Conservation (phyloP, 2,888 invertebrate genomes). For the Calameuta pallipes region DNA sequence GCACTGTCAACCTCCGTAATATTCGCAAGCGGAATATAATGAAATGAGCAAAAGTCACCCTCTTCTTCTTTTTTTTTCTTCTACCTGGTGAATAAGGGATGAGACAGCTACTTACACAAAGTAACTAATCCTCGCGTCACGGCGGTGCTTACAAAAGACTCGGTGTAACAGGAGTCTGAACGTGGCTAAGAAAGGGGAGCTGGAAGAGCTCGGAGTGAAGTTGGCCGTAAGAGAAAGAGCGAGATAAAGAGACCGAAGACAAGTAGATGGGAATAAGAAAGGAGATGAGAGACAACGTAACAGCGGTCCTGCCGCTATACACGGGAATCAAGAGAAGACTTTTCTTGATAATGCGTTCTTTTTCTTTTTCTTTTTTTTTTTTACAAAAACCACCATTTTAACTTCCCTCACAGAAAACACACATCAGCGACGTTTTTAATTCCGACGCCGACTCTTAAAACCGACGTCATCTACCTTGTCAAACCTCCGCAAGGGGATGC, state of each 20-base stretch:
- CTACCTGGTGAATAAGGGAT: slow-evolving; percentile 49
- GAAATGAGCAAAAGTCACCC: slow-evolving; percentile 48
- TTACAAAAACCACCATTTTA: background rate
- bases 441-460: slow-evolving; percentile 10
- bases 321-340: background rate
- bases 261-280: slow-evolving; percentile 15
- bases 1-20: background rate
- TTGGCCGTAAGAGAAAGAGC: slow-evolving; percentile 6
- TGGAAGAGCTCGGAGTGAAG: slow-evolving; percentile 8
- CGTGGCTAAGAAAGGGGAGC: slow-evolving; percentile 16
- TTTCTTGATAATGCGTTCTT: slow-evolving; percentile 4
- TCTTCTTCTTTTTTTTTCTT: slow-evolving; percentile 12
- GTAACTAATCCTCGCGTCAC: slow-evolving; percentile 52
- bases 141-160: slow-evolving; percentile 43
- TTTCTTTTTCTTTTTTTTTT: background rate
- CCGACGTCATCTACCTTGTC: slow-evolving; percentile 8
- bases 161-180: slow-evolving; percentile 13
- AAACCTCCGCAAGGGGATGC: background rate
- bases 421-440: slow-evolving; percentile 29
- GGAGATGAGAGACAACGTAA: too few species aligned
- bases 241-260: slow-evolving; percentile 13
- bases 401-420: background rate
- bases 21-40: slow-evolving; percentile 28
- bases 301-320: background rate
- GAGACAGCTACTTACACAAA: slow-evolving; percentile 42